These are phyloP conservation scores for Turritopsis dohrnii DNA, from an alignment of 30 jellyfish, hydroid and myxozoan genomes.

Conservation along the genomic window DNA sequence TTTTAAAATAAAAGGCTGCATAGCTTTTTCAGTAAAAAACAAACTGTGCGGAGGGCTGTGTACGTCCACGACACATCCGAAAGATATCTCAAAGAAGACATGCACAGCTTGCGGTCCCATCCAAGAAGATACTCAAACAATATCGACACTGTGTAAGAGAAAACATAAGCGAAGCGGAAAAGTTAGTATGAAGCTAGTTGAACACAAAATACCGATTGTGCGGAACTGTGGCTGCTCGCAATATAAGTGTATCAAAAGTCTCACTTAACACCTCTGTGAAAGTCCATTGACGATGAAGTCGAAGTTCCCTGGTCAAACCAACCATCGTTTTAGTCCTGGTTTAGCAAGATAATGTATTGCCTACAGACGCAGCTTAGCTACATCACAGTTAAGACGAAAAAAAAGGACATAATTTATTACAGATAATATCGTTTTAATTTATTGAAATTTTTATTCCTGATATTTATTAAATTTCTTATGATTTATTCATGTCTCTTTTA, in stretches of 20 bases:
- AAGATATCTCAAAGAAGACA: background rate
- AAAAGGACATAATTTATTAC: background rate
- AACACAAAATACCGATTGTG: background rate
- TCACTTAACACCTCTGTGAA: background rate
- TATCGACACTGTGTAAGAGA: background rate
- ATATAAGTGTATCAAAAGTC: background rate
- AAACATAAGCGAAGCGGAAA: background rate
- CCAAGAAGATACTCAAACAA: background rate
- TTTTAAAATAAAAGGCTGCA: background rate
- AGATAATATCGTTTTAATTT: background rate
- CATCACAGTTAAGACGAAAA: background rate
- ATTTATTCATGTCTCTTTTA: background rate
- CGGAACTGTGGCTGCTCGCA: background rate
- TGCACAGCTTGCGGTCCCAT: constrained; percentile 12
- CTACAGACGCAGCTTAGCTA: background rate
- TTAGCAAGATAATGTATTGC: too few relatives aligned
- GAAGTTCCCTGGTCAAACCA: background rate
- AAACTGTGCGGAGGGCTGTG: constrained; percentile 15
- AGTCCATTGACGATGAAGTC: background rate
- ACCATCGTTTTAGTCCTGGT: too few relatives aligned
- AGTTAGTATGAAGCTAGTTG: background rate
- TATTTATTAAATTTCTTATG: background rate
- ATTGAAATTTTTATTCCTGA: background rate
- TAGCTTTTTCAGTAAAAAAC: background rate
- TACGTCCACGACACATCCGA: background rate